Conservation (phyloP, 2,797 vertebrate species). For the Thripadectes ignobilis region DNA sequence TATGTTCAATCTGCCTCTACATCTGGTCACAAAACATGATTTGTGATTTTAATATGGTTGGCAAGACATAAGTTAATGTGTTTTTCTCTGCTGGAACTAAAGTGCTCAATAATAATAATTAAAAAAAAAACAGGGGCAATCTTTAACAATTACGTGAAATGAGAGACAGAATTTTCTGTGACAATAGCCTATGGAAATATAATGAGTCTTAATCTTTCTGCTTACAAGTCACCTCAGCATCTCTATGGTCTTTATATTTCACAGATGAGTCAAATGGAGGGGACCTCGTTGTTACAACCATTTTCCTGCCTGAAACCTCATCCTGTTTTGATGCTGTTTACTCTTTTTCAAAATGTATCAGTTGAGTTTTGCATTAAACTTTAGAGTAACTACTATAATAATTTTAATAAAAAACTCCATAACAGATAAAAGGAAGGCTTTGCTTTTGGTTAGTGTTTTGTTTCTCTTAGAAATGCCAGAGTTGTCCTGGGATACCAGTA, state of each 20-base stretch:
- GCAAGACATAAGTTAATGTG: constrained; percentile 7
- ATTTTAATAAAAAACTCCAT: neutral
- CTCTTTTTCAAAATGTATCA: neutral
- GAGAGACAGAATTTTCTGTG: neutral
- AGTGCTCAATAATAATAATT: neutral
- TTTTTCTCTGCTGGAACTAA: constrained; percentile 29
- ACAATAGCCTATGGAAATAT: neutral
- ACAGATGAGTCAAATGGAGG: neutral
- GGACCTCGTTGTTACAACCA: neutral
- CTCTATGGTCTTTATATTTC: neutral
- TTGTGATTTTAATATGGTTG: constrained; percentile 50
- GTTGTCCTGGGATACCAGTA: neutral
- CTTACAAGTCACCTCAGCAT: neutral
- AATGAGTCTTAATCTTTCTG: neutral
- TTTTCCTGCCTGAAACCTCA: neutral
- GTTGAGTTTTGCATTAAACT: neutral
- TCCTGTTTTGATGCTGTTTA: neutral
- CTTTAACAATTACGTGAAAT: neutral
- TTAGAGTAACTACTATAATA: neutral
- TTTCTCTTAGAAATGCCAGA: neutral
- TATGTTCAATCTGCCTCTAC: constrained; percentile 17
- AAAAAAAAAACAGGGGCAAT: neutral
- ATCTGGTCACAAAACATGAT: constrained; percentile 29
- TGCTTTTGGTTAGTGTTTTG: neutral
- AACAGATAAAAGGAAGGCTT: neutral